Base-by-base conservation (phyloP, 1,140 invertebrate species). In the Hormaphis cornu region DNA sequence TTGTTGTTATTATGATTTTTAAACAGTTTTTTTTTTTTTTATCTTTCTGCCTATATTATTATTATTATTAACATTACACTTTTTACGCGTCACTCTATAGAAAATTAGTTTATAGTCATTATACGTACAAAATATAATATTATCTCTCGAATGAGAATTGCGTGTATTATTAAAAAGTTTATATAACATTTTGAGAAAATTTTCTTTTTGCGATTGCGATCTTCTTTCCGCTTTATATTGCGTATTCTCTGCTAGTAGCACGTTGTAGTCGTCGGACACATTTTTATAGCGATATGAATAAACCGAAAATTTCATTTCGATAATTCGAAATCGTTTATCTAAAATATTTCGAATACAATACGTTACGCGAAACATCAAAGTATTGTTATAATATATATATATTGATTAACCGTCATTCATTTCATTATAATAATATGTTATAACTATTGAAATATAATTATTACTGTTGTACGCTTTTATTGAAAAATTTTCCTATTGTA, bases 201-300 rank as follows among this genome's bases (percentile, higher is more conserved):
- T 18, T 33, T 30, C 50, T 44, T 66, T 58, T 58, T 58, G 54
- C 20, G 20, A 58, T 35, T 63, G 59, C 59, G 12, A 63, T 35
- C 61, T 66, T 66, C 61, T 66, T 22, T 50, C 44, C 61, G 61
- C 61, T 66, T 66, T 66, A 44, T 66, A 66, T 44, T 33, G 50
- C 61, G 61, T 66, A 61, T 63, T 66, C 18, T 66, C 44, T 4
- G 44, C 61, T 66, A 66, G 40, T 30, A 66, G 61, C 61, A 66
- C 61, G 61, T 14, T 48, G 61, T 66, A 66, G 61, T 50, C 44
- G 42, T 48, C 42, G 20, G 35, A 26, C 44, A 66, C 22, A 30
- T 46, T 61, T 37, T 26, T 18, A 20, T 61, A 44, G 58, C 40
- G 16, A 30, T 61, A 44, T 22, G 14, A 6, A 6, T 56, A 56